phyloP scores from a whole-genome alignment of 2,797 vertebrate species.

The Clangula hyemalis region DNA sequence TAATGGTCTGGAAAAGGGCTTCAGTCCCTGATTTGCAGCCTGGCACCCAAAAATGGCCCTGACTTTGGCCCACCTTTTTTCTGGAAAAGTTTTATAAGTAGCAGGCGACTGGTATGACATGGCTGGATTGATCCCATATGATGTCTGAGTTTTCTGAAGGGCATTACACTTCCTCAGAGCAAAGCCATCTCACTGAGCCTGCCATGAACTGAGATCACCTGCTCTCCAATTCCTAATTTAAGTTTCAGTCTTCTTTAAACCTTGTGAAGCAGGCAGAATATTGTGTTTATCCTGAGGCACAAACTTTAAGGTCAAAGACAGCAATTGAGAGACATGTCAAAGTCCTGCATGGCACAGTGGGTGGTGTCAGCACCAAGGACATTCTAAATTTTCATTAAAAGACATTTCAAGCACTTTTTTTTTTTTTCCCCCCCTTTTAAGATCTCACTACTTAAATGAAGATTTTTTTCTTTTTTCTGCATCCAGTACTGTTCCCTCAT shows the following conservation, averaged over 20 bases:
- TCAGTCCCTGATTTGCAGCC: not conserved
- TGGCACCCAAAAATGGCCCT: not conserved
- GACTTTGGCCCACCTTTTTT: not conserved
- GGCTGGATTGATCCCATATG: fast-evolving
- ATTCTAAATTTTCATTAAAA: not conserved
- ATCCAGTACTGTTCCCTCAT: not conserved
- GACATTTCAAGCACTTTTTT: not conserved
- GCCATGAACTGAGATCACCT: not conserved
- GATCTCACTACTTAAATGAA: not conserved
- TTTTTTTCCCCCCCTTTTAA: not conserved
- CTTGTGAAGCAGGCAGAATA: not conserved
- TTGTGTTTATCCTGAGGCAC: not conserved
- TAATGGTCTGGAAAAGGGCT: not conserved
- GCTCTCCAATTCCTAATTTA: not conserved
- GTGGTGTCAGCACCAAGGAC: not conserved
- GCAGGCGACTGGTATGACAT: not conserved
- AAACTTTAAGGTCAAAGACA: not conserved
- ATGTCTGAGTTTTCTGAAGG: not conserved
- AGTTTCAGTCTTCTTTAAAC: not conserved
- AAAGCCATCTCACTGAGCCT: not conserved
- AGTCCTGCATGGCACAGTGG: not conserved
- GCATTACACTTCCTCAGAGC: not conserved
- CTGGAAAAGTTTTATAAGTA: not conserved
- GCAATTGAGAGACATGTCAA: not conserved
- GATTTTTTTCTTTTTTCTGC: not conserved